A percentile compares a stretch with the other conserved stretches of the same genome.
These are phyloP conservation scores for Buteo buteo DNA, from an alignment of 2,113 vertebrate species.

Conservation along the genomic window DNA sequence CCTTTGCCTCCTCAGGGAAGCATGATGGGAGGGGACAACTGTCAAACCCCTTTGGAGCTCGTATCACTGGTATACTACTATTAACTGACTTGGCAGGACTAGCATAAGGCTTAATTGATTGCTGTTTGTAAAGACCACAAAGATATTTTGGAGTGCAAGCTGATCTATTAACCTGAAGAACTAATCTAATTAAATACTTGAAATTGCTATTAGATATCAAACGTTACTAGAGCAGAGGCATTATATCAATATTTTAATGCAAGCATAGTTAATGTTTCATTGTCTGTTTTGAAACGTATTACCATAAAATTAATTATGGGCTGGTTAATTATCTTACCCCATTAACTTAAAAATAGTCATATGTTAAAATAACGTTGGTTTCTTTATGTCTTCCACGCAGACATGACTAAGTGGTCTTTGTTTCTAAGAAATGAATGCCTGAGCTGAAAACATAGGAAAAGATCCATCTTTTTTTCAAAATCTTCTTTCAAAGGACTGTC, in stretches of 20 bases:
- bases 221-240: not conserved
- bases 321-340: not conserved
- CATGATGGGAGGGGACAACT: not conserved
- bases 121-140: not conserved
- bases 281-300: not conserved
- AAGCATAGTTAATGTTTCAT: not conserved
- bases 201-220: not conserved
- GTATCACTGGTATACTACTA: not conserved
- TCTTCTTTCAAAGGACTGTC: not conserved
- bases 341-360: not conserved
- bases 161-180: not conserved
- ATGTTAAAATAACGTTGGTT: not conserved
- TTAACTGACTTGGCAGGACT: not conserved
- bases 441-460: not conserved
- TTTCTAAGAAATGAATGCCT: not conserved
- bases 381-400: not conserved
- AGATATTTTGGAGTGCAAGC: constrained; percentile 9
- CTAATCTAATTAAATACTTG: constrained; percentile 2
- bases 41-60: not conserved
- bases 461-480: not conserved
- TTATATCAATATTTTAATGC: not conserved
- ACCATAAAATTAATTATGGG: not conserved
- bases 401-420: not conserved
- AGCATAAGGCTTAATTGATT: constrained; percentile 5
- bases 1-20: not conserved